Evolutionary conservation across 2,888 invertebrate genomes (phyloP).

Genomic region (Tenthredo scrophulariae): DNA sequence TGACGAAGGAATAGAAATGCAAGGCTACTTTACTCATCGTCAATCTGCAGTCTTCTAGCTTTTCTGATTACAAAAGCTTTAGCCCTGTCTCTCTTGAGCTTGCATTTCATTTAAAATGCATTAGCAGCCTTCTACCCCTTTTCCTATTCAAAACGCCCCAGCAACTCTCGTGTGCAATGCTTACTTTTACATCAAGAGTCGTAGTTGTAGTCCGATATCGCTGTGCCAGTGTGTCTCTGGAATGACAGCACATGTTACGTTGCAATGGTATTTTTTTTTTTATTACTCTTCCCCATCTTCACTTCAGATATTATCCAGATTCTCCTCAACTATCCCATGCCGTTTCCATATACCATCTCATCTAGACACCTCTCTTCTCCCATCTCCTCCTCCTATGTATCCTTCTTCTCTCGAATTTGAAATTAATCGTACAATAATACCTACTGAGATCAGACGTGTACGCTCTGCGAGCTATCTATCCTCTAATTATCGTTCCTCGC

Average conservation of each 20-base stretch:
- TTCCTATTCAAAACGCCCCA: not conserved
- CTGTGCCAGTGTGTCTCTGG: not conserved
- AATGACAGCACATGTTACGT: not conserved
- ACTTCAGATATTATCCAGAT: no score
- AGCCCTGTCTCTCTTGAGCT: not conserved
- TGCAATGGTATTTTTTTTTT: no score
- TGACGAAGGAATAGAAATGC: not conserved
- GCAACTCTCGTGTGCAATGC: not conserved
- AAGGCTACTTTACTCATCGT: constrained; percentile 6
- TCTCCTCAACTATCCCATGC: no score
- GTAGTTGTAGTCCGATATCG: not conserved
- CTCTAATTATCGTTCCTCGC: no score
- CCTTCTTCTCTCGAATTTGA: no score
- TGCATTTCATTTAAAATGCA: constrained; percentile 35
- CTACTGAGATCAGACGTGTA: no score
- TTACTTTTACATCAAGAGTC: not conserved
- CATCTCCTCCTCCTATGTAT: no score
- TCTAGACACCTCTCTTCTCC: no score
- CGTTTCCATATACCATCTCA: no score
- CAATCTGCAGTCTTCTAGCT: not conserved
- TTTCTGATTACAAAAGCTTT: not conserved
- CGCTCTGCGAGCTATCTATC: no score
- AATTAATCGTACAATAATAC: no score
- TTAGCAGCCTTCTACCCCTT: constrained; percentile 10
- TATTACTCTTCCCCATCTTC: no score